These are phyloP conservation scores for Trypoxylus dichotomus DNA, from an alignment of 1,140 invertebrate species.

Conservation along the genomic window DNA sequence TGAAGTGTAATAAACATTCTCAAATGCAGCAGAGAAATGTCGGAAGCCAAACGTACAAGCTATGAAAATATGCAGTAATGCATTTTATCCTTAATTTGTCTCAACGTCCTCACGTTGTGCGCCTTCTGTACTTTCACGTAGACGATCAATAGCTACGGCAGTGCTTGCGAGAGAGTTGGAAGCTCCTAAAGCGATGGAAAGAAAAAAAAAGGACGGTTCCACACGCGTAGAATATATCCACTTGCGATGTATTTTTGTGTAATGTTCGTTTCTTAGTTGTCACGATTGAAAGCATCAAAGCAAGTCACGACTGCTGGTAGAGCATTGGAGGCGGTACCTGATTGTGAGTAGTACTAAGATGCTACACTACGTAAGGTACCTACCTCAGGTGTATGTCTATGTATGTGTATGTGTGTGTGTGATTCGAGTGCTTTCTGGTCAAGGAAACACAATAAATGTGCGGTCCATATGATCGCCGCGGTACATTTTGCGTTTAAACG, in stretches of 20 bases:
- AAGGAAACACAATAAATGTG: background rate
- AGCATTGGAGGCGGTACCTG: constrained; percentile 11
- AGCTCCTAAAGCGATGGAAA: background rate
- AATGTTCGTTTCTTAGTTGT: constrained; percentile 18
- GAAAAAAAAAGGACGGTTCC: constrained; percentile 7
- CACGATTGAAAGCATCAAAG: constrained; percentile 23
- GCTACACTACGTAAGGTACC: background rate
- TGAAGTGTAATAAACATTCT: constrained; percentile 15
- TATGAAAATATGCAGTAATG: constrained; percentile 17
- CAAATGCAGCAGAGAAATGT: constrained; percentile 18
- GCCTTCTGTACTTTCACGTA: background rate
- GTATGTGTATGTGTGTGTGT: background rate
- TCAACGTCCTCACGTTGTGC: background rate
- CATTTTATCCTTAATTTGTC: constrained; percentile 1
- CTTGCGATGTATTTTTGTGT: constrained; percentile 13
- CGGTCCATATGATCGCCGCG: background rate
- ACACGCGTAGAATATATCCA: constrained; percentile 22
- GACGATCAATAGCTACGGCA: background rate
- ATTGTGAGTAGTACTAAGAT: constrained; percentile 10
- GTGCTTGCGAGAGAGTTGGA: background rate
- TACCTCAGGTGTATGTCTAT: constrained; percentile 1
- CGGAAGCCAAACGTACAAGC: constrained; percentile 18
- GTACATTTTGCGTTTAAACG: background rate
- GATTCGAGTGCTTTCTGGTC: constrained; percentile 5
- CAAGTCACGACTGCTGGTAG: constrained; percentile 20